Evolutionary conservation across 1,140 invertebrate genomes (phyloP).

Genomic region (Plectrocnemia conspersa): DNA sequence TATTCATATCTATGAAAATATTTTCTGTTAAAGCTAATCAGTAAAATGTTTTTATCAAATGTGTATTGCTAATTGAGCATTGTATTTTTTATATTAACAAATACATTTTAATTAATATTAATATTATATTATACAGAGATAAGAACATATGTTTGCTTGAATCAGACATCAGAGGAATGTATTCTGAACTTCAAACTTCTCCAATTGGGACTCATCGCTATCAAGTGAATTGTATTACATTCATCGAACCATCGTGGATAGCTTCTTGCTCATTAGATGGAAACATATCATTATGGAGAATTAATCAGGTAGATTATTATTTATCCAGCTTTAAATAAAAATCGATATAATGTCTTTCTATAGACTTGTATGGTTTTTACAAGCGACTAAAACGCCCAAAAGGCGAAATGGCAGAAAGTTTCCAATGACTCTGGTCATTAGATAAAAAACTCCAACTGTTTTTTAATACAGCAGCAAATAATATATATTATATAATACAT

Average conservation of each 20-base stretch:
- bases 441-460: too few species aligned
- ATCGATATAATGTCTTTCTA: too few species aligned
- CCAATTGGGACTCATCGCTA: constrained; percentile 59
- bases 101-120: neutral
- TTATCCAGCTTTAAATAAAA: neutral
- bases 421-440: too few species aligned
- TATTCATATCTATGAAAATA: too few species aligned
- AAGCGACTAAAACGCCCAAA: too few species aligned
- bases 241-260: constrained; percentile 59
- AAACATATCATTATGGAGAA: constrained; percentile 24
- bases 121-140: constrained; percentile 45
- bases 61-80: too few species aligned
- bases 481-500: too few species aligned
- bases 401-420: too few species aligned
- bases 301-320: constrained; percentile 12
- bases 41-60: too few species aligned
- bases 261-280: constrained; percentile 73
- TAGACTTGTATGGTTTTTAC: too few species aligned
- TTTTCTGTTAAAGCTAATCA: constrained; percentile 6
- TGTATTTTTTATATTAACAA: neutral
- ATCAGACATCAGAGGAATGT: constrained; percentile 39
- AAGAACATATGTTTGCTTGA: constrained; percentile 55
- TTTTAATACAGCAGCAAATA: too few species aligned
- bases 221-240: constrained; percentile 59
- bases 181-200: constrained; percentile 49